These are phyloP conservation scores for Nyctalus aviator DNA, from an alignment of 2,797 vertebrate genomes.

Conservation along the genomic window DNA sequence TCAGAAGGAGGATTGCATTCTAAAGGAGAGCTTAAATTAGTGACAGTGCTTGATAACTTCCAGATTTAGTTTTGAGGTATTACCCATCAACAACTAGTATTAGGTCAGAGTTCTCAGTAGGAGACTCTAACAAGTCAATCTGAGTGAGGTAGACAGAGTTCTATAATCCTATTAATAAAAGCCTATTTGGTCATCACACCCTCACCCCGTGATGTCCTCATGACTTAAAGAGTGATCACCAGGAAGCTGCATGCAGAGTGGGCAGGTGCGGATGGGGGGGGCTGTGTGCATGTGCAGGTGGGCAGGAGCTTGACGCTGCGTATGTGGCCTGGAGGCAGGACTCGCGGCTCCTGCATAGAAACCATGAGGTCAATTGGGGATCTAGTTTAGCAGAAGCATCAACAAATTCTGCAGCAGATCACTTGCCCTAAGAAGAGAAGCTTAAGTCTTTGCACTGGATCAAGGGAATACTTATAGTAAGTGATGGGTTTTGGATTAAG, in stretches of 20 bases:
- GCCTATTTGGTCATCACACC: too few species aligned
- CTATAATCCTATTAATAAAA: background rate
- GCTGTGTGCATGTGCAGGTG: too few species aligned
- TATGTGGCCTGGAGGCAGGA: too few species aligned
- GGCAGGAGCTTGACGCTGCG: too few species aligned
- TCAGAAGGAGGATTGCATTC: background rate
- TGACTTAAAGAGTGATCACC: too few species aligned
- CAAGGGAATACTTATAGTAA: background rate
- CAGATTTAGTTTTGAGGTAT: background rate
- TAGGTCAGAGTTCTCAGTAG: background rate
- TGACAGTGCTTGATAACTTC: background rate
- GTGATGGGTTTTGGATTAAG: background rate
- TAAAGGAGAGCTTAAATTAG: background rate
- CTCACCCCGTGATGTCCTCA: too few species aligned
- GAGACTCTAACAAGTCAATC: background rate
- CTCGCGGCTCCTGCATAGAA: background rate
- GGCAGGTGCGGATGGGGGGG: too few species aligned
- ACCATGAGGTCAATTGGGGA: background rate
- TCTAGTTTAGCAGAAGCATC: background rate
- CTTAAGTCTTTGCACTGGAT: background rate
- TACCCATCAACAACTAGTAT: background rate
- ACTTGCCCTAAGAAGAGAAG: background rate
- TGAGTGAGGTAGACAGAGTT: background rate
- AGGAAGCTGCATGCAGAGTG: too few species aligned
- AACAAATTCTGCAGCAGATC: background rate